Evolutionary conservation across 1,140 invertebrate species (phyloP), one percentile per base, ranked within the genome.

Genomic region (Zeugodacus cucurbitae): DNA sequence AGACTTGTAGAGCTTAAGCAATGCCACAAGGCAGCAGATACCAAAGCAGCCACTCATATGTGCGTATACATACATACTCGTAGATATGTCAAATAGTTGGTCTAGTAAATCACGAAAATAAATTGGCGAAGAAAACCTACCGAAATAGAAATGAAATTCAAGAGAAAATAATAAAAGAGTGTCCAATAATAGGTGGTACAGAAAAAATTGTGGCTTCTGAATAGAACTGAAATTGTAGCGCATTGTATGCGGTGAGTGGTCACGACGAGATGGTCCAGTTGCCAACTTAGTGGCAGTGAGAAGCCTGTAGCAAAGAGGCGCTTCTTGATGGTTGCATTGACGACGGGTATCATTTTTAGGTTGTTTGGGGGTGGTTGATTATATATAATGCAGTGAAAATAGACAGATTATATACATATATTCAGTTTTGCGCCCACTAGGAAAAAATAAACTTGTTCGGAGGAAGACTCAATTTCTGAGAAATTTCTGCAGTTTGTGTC

Each of bases 241-340:
- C 67, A 74, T 74, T 74, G 67, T 74, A 74, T 74, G 67, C 22
- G 67, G 20, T 74, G 67, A 74, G 34, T 74, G 67, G 67, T 74
- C 67, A 41, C 17, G 22, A 20, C 6, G 67, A 22, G 20, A 41
- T n/a, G 34, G 67, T n/a, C 20, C 34, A 74, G 34, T 32, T 20
- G 8, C 67, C 3, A 41, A 11, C 2, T 54, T 17, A 20, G 34
- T 37, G 67, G 6, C 29, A 67, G 29, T n/a, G n/a, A n/a, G n/a
- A n/a, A n/a, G n/a, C n/a, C 29, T 62, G 64, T 32, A 32, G 64
- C 10, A 32, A 17, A 17, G 58, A 26, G 58, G n/a, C 6, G 22
- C 58, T 59, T 14, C 58, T 54, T 54, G 58, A 22, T 5, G 14
- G 48, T 54, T 54, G 14, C 48, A 14, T 17, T 6, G 20, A 22